Base-by-base conservation (phyloP, 2,888 invertebrate species). In the Cynaeus angustus region DNA sequence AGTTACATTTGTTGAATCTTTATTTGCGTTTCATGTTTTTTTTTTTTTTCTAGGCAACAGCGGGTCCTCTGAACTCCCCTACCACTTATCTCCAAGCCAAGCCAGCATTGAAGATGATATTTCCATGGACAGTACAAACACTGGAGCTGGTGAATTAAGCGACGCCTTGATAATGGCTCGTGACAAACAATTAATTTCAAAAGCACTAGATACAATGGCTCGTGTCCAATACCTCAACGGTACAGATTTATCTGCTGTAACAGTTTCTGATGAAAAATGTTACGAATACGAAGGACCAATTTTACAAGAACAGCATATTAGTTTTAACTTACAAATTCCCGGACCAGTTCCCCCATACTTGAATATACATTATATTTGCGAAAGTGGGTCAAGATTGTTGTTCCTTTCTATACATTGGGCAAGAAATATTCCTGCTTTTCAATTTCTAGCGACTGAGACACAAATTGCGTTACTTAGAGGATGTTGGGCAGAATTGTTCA, bases 291-390 rank as follows among this genome's bases (percentile, higher is more conserved):
- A 88, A 77, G 91, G 91, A 67, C 91, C 92, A 56, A 85, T 94
- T 65, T 84, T 94, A 68, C 88, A 88, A 12, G 91, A 93, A 68
- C 88, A 89, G 58, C 91, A 93, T 81, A 90, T 91, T 71, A 86
- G 89, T 50, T 96, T 96, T 82, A 91, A 91, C 79, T 85, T 96
- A 74, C 92, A 93, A 77, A 91, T 94, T 45, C 91, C 92, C 9
- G 89, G 90, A 16, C 91, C 95, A 4, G 92, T 95, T 77, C 94
- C 96, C 9, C 90, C 94, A n/a, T 95, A 94, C 86, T 89, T 97
- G 78, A 96, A 97, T 76, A 91, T 96, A 80, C 97, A 98, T 86
- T 97, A 95, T 80, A 94, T 96, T 56, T 98, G 97, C 86, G 98
- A 99, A 87, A 95, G 95, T 76, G 97, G 96, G 16, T 96, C 98